These are phyloP conservation scores for Myotis vivesi DNA, from an alignment of 2,797 vertebrate genomes.

Conservation along the genomic window DNA sequence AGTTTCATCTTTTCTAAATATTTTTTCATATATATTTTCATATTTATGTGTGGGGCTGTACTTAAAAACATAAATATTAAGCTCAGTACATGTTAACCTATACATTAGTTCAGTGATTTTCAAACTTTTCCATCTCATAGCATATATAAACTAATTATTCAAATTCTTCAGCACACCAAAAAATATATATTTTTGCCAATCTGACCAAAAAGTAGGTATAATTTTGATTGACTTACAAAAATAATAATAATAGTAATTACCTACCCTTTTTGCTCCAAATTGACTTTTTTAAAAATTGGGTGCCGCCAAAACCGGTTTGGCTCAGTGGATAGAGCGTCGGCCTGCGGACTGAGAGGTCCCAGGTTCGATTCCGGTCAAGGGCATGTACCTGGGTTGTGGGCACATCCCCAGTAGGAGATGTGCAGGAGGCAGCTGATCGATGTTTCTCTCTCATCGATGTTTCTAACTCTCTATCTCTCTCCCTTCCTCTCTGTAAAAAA, in stretches of 20 bases:
- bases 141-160: neutral
- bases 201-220: neutral
- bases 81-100: neutral
- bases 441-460: too few relatives aligned
- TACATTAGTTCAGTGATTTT: neutral
- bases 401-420: too few relatives aligned
- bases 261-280: neutral
- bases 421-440: too few relatives aligned
- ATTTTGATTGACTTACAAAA: neutral
- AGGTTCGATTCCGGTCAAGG: too few relatives aligned
- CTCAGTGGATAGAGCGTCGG: too few relatives aligned
- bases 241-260: neutral
- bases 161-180: neutral
- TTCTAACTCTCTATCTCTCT: too few relatives aligned
- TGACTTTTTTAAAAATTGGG: neutral
- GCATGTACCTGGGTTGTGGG: too few relatives aligned
- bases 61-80: conserved; percentile 9
- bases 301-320: too few relatives aligned
- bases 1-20: neutral
- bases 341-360: too few relatives aligned
- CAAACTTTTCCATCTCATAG: neutral
- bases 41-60: neutral
- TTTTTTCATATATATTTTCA: neutral
- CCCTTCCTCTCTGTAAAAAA: too few relatives aligned
- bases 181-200: neutral